Percentiles rank a stretch among this genome's conserved stretches.
These are phyloP conservation scores for Falco novaeseelandiae DNA, from an alignment of 2,797 vertebrate genomes.

Conservation along the genomic window DNA sequence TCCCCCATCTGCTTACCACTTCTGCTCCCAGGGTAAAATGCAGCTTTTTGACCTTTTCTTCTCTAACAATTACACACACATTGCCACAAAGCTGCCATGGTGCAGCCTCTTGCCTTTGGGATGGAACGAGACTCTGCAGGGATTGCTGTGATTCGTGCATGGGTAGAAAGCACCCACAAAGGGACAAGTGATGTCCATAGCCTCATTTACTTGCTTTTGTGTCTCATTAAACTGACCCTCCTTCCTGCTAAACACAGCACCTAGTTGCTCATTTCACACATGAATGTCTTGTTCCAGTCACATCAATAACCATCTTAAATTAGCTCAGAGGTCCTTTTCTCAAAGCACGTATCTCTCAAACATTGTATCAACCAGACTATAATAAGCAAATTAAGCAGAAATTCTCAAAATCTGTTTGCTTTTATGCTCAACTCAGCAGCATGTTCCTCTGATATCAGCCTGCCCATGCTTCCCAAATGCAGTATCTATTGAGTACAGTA, in stretches of 20 bases:
- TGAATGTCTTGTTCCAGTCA: background rate
- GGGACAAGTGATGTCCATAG: background rate
- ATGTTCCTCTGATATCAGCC: background rate
- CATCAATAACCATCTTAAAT: background rate
- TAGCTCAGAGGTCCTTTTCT: background rate
- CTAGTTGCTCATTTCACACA: background rate
- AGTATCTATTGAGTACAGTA: background rate
- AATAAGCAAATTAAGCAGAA: background rate
- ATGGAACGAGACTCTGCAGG: background rate
- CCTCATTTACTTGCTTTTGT: background rate
- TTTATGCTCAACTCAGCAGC: background rate
- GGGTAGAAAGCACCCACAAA: background rate
- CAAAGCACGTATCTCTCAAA: background rate
- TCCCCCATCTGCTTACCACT: background rate
- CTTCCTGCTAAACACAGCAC: background rate
- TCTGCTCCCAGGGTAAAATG: background rate
- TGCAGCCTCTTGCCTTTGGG: background rate
- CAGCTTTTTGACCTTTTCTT: background rate
- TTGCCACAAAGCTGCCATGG: background rate
- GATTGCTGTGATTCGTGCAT: background rate
- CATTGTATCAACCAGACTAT: background rate
- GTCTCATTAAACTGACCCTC: background rate
- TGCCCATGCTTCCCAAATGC: background rate
- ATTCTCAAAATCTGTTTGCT: background rate
- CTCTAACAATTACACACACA: background rate